phyloP scores from a whole-genome alignment of 2,888 invertebrate species.

The Dolichopus griseipennis region DNA sequence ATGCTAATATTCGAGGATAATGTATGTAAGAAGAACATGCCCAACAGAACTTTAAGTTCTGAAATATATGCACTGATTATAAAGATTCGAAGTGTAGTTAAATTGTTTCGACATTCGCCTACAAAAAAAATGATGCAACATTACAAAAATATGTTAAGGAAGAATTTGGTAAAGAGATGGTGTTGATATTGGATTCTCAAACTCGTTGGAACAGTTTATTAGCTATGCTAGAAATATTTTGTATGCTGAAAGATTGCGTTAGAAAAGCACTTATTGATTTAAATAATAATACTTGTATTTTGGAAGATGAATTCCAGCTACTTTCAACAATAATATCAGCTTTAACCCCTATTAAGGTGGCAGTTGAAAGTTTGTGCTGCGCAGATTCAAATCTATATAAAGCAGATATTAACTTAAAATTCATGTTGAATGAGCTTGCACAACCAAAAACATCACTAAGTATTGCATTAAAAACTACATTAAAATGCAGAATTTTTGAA shows the following conservation, averaged over 20 bases:
- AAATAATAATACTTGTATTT: too few relatives aligned
- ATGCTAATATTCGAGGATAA: background rate
- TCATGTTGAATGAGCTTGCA: too few relatives aligned
- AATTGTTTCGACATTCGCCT: constrained; percentile 9
- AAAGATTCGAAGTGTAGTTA: constrained; percentile 12
- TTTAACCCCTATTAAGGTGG: constrained; percentile 5
- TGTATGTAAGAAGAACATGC: too few relatives aligned
- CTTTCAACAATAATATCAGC: background rate
- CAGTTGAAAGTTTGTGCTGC: constrained; percentile 18
- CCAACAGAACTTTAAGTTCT: constrained; percentile 5
- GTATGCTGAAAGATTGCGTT: too few relatives aligned
- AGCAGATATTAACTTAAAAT: too few relatives aligned
- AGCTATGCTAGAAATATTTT: too few relatives aligned
- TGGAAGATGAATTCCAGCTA: too few relatives aligned
- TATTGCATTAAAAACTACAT: too few relatives aligned
- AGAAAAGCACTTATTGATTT: too few relatives aligned
- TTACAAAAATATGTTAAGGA: constrained; percentile 18
- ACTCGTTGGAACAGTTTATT: constrained; percentile 21
- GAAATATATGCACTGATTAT: background rate
- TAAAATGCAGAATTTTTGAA: too few relatives aligned
- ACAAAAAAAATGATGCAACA: constrained; percentile 16
- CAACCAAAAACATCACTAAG: too few relatives aligned
- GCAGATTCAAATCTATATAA: too few relatives aligned
- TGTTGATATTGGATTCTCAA: constrained; percentile 19
- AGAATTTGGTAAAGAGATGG: constrained; percentile 18